These are phyloP conservation scores for Rostratula benghalensis DNA, from an alignment of 2,113 vertebrate genomes.

Conservation along the genomic window DNA sequence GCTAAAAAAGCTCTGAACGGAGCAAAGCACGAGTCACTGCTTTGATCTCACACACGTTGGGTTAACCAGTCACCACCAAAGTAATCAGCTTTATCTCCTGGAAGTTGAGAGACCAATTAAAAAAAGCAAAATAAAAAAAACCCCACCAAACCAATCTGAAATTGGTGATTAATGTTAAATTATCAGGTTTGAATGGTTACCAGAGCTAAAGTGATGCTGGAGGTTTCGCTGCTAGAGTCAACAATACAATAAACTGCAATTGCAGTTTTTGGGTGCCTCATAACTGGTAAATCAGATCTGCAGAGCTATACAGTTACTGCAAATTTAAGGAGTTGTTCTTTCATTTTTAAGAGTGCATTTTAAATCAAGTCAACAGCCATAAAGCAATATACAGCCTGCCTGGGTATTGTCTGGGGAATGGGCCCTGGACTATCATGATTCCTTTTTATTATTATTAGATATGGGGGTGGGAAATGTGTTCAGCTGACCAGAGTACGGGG, in stretches of 20 bases:
- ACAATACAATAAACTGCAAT: constrained; percentile 42
- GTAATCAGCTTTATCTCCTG: background rate
- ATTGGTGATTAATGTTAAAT: background rate
- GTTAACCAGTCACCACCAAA: background rate
- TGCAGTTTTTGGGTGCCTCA: constrained; percentile 35
- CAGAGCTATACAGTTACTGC: constrained; percentile 64
- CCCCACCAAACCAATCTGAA: background rate
- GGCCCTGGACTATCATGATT: background rate
- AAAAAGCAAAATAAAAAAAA: background rate
- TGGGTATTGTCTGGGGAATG: constrained; percentile 9
- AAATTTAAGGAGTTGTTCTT: constrained; percentile 73
- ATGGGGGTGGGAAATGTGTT: background rate
- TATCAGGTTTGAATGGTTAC: background rate
- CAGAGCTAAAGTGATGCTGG: background rate
- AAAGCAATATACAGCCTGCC: constrained; percentile 57
- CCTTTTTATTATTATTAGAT: background rate
- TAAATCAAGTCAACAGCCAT: constrained; percentile 72
- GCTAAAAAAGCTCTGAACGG: background rate
- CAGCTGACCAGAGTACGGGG: background rate
- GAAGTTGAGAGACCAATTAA: background rate
- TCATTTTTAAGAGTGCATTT: constrained; percentile 65
- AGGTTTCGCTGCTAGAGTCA: constrained; percentile 8
- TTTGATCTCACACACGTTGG: background rate
- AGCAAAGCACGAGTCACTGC: background rate
- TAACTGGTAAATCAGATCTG: constrained; percentile 71